Evolutionary conservation across 1,140 invertebrate genomes (phyloP), one percentile per base, ranked within the genome.

Genomic region (Pteromalus puparum): DNA sequence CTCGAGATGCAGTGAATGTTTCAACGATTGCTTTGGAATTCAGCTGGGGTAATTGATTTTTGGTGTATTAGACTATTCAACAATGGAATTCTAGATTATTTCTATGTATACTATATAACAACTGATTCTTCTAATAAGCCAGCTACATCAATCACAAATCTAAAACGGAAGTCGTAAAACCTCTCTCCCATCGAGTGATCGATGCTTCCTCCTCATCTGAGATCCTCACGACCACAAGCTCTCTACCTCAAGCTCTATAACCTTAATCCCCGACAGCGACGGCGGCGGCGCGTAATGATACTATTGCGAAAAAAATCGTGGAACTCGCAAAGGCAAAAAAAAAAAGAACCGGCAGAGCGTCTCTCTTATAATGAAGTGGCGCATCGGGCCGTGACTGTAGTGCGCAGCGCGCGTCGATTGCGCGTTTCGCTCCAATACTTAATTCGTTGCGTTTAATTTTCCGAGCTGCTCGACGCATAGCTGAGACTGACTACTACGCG

Each of bases 361-460:
- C 9, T 53, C 13, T 30, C 21, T 61, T n/a, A 21, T 68, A 83
- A 83, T 70, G 67, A 78, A 77, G 65, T n/a, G 65, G 38, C 74
- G 65, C 65, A 78, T 78, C 26, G 76, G 46, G 26, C 34, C 81
- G 73, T 72, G 75, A 78, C 73, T 61, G 28, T 7, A 81, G 18
- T 26, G 48, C 3, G 1, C 15, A 0, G 38, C 61, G 24, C 1
- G 38, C 61, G 21, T 26, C 53, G 53, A 61, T 61, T 61, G 12
- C 30, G 3, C 24, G 34, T 76, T n/a, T 38, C 13, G 30, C 28
- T 18, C 74, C 38, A 26, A 67, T 67, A 67, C 73, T 68, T 42
- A 67, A 77, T 76, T 42, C 61, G 26, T n/a, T 48, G 61, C 42
- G 6, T 83, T 82, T 65, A 67, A 65, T 83, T 28, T 76, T 61